Base-by-base conservation (phyloP, 2,113 vertebrate genomes). In the Porphyrio hochstetteri region DNA sequence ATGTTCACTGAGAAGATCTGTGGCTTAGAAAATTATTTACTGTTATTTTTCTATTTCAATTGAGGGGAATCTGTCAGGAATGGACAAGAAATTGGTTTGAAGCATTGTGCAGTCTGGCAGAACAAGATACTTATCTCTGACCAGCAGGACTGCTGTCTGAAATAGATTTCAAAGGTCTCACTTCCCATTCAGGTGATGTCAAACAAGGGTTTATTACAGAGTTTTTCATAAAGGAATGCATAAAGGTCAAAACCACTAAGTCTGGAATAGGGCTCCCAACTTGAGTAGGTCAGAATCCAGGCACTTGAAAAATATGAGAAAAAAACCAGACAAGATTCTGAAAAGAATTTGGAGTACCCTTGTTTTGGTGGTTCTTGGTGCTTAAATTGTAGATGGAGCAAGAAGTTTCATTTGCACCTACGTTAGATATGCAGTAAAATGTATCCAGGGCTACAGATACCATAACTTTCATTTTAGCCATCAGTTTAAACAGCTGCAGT, bases 101-200 rank as follows among this genome's bases (percentile, higher is more conserved):
- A 91, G 46, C 59, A 55, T 59, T 93, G 85, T 86, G 48, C 59
- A 86, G 64, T 77, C 72, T 83, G 48, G 19, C 61, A 95, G 70
- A 93, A 91, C 3, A 7, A 80, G 69, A 91, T 85, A 40, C 24
- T 63, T 75, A 78, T 27, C 64, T 88, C 38, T 81, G 68, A 81
- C 35, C 46, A 86, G 64, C 56, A 88, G 33, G 44, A 38, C 21
- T 78, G 59, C 71, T 92, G 60, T 40, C 53, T 88, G 79, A 94
- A 95, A 92, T 95, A 5, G 3, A 64, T 94, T 88, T 94, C 60
- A 75, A 36, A 93, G 46, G 85, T 86, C 77, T 90, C 36, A 27
- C 56, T 87, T 94, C 46, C 33, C 46, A 27, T 59, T 90, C 82
- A 75, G 65, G 6, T 3, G 2, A 63, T n/a, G 44, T 48, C 42